Conservation (phyloP, 2,888 invertebrate species). For the Stenodema calcarata region DNA sequence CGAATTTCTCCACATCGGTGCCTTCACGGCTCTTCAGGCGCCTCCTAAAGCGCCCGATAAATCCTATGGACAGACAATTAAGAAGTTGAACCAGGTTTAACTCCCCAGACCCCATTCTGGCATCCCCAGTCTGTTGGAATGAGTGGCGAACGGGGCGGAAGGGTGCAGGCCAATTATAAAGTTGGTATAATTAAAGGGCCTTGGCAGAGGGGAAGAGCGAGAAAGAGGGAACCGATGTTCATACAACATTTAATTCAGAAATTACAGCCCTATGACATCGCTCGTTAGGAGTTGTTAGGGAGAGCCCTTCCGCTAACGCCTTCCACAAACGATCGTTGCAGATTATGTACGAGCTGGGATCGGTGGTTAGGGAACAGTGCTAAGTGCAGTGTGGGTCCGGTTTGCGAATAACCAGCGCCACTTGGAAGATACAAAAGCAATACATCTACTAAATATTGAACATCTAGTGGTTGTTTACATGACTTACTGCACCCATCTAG, state of each 20-base stretch:
- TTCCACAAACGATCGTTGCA: background rate
- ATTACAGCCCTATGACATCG: conserved; percentile 32
- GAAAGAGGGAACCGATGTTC: conserved; percentile 34
- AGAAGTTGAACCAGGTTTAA: conserved; percentile 39
- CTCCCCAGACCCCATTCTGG: background rate
- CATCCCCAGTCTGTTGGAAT: background rate
- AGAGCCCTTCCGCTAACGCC: background rate
- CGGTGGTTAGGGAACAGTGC: background rate
- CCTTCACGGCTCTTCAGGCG: background rate
- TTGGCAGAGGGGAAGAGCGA: background rate
- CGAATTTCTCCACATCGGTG: background rate
- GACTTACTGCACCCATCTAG: no score
- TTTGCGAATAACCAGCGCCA: background rate
- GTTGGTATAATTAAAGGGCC: conserved; percentile 48
- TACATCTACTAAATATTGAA: no score
- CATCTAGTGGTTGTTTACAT: no score
- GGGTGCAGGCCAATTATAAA: conserved; percentile 46
- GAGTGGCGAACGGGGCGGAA: background rate
- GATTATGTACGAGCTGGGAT: background rate
- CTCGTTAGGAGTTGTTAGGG: conserved; percentile 38
- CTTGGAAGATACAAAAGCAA: background rate
- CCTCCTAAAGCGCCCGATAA: background rate
- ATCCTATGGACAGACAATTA: conserved; percentile 44
- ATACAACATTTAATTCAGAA: conserved; percentile 32
- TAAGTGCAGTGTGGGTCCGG: background rate